Percentiles rank a stretch among this genome's conserved stretches.
phyloP scores from a whole-genome alignment of 2,888 invertebrate species.

The Eristalis arbustorum region DNA sequence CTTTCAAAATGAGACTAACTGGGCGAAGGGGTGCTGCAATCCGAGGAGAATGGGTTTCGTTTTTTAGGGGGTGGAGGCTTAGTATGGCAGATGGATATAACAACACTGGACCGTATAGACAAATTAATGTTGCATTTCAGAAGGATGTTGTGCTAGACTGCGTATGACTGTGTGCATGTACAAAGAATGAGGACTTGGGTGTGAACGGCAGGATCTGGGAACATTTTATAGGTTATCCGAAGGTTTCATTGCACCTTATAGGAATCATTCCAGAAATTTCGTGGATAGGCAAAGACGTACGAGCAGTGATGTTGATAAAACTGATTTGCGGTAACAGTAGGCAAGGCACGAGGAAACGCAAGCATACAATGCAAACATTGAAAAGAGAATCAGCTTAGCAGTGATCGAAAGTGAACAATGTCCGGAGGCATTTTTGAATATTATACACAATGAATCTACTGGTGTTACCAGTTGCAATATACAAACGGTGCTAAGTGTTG shows the following conservation, averaged over 20 bases:
- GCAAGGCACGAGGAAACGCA: not conserved
- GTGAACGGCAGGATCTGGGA: constrained; percentile 12
- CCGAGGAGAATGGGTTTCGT: not conserved
- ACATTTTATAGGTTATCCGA: constrained; percentile 65
- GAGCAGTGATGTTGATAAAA: constrained; percentile 9
- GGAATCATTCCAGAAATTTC: constrained; percentile 47
- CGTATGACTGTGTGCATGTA: not conserved
- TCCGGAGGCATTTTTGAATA: not conserved
- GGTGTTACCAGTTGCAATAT: constrained; percentile 25
- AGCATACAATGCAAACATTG: constrained; percentile 3
- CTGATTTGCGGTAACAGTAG: constrained; percentile 24
- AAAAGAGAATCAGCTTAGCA: constrained; percentile 25
- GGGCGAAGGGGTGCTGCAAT: constrained; percentile 10
- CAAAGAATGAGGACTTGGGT: not conserved
- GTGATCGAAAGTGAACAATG: constrained; percentile 31
- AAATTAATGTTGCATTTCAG: constrained; percentile 68
- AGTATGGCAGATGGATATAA: constrained; percentile 50
- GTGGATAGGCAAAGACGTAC: constrained; percentile 29
- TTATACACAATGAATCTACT: not conserved
- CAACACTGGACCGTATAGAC: constrained; percentile 60
- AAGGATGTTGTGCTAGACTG: constrained; percentile 23
- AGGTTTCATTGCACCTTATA: constrained; percentile 61
- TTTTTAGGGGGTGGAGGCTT: constrained; percentile 10
- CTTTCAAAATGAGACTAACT: constrained; percentile 69
- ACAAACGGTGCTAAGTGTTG: not conserved